phyloP scores from a whole-genome alignment of 2,797 vertebrate genomes.

The Bradypodion ventrale region DNA sequence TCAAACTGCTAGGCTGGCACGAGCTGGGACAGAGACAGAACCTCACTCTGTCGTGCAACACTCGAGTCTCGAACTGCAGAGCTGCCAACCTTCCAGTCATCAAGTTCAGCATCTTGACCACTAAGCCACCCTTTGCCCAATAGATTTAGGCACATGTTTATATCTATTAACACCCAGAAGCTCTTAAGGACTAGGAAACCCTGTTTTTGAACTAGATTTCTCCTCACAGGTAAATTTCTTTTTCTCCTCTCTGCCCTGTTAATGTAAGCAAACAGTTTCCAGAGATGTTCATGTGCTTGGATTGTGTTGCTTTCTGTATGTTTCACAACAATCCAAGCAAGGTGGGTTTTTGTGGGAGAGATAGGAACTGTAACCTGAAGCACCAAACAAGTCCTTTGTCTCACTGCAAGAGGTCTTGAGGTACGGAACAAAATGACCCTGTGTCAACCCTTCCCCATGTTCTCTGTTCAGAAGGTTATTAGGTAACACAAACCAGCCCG shows the following conservation, averaged over 20 bases:
- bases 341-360: background rate
- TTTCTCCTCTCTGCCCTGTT: background rate
- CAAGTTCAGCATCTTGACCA: no score
- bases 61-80: no score
- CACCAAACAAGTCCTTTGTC: background rate
- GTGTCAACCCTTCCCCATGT: constrained; percentile 47
- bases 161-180: no score
- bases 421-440: constrained; percentile 47
- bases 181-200: background rate
- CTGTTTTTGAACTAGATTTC: background rate
- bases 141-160: no score
- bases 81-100: no score
- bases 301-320: rapidly evolving
- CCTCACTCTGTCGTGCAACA: no score
- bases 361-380: background rate
- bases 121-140: no score
- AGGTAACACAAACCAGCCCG: constrained; percentile 20
- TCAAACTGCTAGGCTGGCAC: no score
- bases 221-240: no score
- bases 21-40: no score
- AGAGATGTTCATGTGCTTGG: rapidly evolving
- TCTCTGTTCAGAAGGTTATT: constrained; percentile 37
- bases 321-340: background rate
- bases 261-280: background rate
- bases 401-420: constrained; percentile 45